A percentile compares a stretch with the other conserved stretches of the same genome.
These are phyloP conservation scores for Phylloscopus trochilus DNA, from an alignment of 2,113 vertebrate species.

Conservation along the genomic window DNA sequence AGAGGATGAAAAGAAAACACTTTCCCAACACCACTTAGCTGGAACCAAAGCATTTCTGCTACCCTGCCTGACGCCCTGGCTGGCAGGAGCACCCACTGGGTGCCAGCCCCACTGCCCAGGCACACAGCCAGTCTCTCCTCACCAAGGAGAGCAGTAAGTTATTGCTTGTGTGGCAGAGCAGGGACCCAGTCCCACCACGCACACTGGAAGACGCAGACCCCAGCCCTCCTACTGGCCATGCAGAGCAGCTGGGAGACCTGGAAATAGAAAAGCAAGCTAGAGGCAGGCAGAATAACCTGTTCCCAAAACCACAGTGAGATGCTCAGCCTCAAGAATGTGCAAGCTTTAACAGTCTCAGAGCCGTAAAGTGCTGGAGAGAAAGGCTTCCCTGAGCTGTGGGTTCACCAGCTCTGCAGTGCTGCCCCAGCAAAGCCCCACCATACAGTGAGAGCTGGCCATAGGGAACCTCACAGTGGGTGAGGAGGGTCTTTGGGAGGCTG, in stretches of 20 bases:
- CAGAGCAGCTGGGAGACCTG: not conserved
- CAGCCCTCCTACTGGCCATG: not conserved
- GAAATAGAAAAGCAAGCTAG: not conserved
- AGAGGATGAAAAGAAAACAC: not conserved
- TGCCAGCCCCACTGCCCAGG: not conserved
- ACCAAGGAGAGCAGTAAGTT: not conserved
- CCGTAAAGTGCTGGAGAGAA: not conserved
- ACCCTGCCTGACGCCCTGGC: not conserved
- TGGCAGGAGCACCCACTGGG: not conserved
- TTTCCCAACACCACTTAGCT: not conserved
- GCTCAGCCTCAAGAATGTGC: not conserved
- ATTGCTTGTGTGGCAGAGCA: not conserved
- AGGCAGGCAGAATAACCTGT: not conserved
- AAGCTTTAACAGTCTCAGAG: not conserved
- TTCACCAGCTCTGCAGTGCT: accelerated
- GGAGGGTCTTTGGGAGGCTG: not conserved
- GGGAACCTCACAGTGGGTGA: not conserved
- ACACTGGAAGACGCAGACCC: not conserved
- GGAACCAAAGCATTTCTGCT: not conserved
- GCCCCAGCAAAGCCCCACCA: not conserved
- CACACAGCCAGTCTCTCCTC: not conserved
- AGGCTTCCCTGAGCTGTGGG: not conserved
- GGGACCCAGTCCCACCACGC: accelerated
- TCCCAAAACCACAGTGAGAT: not conserved
- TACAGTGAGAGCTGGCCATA: not conserved